Conservation (phyloP, 2,797 vertebrate genomes). For the Channa striata region DNA sequence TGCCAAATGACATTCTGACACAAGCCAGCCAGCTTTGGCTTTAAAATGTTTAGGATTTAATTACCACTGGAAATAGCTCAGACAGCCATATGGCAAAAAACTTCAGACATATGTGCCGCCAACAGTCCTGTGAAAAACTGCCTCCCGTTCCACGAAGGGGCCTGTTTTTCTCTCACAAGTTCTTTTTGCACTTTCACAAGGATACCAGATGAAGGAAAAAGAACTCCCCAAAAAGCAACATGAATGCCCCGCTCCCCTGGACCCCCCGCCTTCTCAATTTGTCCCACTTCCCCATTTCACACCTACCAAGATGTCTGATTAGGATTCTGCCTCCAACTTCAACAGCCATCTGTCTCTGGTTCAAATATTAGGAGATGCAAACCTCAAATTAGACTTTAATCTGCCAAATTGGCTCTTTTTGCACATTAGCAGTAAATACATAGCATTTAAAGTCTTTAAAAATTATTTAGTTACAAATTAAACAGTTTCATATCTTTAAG, state of each 20-base stretch:
- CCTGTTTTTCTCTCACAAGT: conserved; percentile 74
- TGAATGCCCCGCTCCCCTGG: conserved; percentile 73
- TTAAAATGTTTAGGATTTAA: conserved; percentile 96
- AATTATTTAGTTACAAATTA: conserved; percentile 59
- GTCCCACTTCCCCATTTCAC: conserved; percentile 84
- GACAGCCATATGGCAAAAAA: conserved; percentile 96
- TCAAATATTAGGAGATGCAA: conserved; percentile 84
- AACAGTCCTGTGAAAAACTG: conserved; percentile 94
- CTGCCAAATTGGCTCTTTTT: conserved; percentile 80
- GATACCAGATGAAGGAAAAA: conserved; percentile 75
- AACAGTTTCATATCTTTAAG: conserved; percentile 44
- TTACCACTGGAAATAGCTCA: conserved; percentile 96
- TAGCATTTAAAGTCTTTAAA: conserved; percentile 69
- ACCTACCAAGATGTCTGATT: conserved; percentile 86
- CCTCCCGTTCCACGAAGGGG: conserved; percentile 82
- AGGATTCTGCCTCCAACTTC: conserved; percentile 76
- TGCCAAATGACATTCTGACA: conserved; percentile 76
- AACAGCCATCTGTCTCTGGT: conserved; percentile 86
- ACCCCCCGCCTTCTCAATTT: conserved; percentile 79
- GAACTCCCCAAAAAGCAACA: conserved; percentile 77
- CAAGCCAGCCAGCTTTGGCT: conserved; percentile 68
- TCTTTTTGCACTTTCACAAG: conserved; percentile 79
- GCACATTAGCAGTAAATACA: conserved; percentile 72
- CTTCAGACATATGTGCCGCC: conserved; percentile 96
- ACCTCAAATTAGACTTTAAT: conserved; percentile 82